Evolutionary conservation across 2,113 vertebrate species (phyloP).

Genomic region (Casuarius casuarius): DNA sequence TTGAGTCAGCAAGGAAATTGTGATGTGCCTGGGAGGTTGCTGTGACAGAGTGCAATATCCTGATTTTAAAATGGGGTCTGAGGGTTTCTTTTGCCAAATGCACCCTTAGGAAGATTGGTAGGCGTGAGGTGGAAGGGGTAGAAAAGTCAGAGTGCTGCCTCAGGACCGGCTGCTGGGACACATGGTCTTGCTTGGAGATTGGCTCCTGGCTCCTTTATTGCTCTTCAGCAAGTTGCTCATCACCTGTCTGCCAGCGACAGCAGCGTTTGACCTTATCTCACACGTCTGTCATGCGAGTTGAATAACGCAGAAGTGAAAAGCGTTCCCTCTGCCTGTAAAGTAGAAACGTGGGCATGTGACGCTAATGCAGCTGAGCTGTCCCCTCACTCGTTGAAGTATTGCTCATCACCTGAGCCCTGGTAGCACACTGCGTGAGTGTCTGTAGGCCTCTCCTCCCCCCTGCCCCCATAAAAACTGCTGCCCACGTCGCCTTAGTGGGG

Average conservation of each 20-base stretch:
- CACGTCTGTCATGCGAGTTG: not conserved
- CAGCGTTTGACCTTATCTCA: not conserved
- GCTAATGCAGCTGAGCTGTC: not conserved
- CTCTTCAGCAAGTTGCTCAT: too few relatives aligned
- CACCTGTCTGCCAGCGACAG: not conserved
- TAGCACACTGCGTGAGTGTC: not conserved
- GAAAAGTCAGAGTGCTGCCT: not conserved
- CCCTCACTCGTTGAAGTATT: not conserved
- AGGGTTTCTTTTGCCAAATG: not conserved
- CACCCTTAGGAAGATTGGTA: fast-evolving
- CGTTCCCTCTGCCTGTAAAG: not conserved
- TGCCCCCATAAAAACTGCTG: not conserved
- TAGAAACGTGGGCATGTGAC: not conserved
- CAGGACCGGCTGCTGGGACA: not conserved
- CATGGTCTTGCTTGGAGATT: not conserved
- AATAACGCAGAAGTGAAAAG: not conserved
- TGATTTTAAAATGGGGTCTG: not conserved
- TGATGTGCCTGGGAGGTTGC: fast-evolving
- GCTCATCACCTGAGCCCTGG: not conserved
- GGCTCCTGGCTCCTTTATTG: not conserved
- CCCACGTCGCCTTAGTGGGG: not conserved
- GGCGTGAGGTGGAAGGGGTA: not conserved
- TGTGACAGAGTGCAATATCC: not conserved
- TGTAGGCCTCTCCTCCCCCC: not conserved
- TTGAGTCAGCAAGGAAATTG: not conserved